A percentile compares a stretch with the other conserved stretches of the same genome.
phyloP scores from a whole-genome alignment of 2,888 invertebrate species.

The Catocala nupta region DNA sequence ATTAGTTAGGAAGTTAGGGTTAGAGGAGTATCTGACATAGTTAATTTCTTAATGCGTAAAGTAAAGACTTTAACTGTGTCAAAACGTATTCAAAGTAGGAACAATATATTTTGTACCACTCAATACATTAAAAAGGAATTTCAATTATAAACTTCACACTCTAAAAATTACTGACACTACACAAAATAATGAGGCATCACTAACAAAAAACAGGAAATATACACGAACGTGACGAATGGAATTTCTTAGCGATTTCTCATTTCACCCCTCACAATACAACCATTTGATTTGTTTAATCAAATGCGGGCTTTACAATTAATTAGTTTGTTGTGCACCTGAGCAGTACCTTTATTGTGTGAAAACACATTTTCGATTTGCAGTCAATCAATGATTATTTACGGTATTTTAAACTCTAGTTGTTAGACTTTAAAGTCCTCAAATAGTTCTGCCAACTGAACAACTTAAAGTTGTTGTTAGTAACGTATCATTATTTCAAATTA shows the following conservation, averaged over 20 bases:
- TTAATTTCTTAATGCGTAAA: too few species aligned
- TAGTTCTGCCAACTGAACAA: conserved; percentile 4
- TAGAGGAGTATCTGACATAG: too few species aligned
- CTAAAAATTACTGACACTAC: conserved; percentile 41
- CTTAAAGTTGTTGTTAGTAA: conserved; percentile 25
- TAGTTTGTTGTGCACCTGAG: conserved; percentile 87
- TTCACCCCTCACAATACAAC: conserved; percentile 80
- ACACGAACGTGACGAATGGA: conserved; percentile 83
- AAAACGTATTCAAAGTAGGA: neutral
- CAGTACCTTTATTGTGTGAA: conserved; percentile 70
- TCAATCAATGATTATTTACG: conserved; percentile 9
- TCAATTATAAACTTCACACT: conserved; percentile 34
- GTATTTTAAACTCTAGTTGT: conserved; percentile 6
- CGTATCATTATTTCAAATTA: conserved; percentile 45
- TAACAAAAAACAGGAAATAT: conserved; percentile 81
- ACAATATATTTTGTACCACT: neutral
- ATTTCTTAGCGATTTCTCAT: conserved; percentile 87
- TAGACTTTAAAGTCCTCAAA: neutral
- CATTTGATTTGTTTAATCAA: conserved; percentile 87
- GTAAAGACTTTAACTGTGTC: too few species aligned
- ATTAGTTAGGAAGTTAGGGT: too few species aligned
- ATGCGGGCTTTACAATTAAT: conserved; percentile 86
- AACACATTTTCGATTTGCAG: conserved; percentile 33
- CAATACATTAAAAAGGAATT: conserved; percentile 14
- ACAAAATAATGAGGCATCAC: conserved; percentile 74